Conservation (phyloP, 1,140 invertebrate genomes). For the Yoshiicerus persimilis region DNA sequence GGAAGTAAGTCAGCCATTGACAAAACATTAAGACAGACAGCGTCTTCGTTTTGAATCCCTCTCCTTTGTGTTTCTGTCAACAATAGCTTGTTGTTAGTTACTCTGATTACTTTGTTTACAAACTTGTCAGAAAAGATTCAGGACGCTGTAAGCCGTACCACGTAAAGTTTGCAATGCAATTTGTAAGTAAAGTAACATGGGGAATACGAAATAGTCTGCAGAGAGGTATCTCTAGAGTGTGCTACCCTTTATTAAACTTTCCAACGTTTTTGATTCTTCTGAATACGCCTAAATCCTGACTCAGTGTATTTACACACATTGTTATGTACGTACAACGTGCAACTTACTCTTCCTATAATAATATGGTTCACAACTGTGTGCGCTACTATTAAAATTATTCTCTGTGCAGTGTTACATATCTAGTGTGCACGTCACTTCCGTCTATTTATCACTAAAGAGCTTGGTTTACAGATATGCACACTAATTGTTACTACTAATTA, state of each 20-base stretch:
- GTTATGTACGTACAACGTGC: no score
- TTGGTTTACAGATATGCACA: not conserved
- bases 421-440: not conserved
- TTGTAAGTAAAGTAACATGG: no score
- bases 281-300: not conserved
- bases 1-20: not conserved
- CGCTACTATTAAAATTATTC: no score
- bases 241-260: no score
- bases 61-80: not conserved
- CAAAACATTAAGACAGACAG: not conserved
- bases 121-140: not conserved
- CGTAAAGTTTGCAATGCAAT: not conserved
- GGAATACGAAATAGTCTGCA: no score
- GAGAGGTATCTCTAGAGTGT: no score
- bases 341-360: no score
- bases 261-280: not conserved
- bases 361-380: no score
- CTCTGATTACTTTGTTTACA: not conserved
- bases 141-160: no score
- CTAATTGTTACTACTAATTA: not conserved
- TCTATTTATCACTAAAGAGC: not conserved
- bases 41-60: not conserved
- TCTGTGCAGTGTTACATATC: not conserved
- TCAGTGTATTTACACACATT: not conserved
- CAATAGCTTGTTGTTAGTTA: not conserved